Percentiles rank a stretch among this genome's conserved stretches.
Evolutionary conservation across 2,888 invertebrate genomes (phyloP).

Genomic region (Morinoia aosen): DNA sequence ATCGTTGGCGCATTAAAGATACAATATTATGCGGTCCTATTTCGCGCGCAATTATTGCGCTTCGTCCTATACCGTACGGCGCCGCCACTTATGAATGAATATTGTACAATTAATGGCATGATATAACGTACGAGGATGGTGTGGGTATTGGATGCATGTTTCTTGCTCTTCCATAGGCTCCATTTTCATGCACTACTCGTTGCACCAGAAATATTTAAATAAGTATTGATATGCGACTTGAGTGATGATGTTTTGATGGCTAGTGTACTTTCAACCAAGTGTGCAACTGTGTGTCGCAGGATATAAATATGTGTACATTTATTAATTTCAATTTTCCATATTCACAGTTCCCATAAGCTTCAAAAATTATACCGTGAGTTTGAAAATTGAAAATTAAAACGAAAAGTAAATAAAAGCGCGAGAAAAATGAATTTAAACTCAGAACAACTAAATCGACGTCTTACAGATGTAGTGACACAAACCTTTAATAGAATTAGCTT

Average conservation of each 20-base stretch:
- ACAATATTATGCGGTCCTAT: neutral
- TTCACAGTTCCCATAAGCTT: no score
- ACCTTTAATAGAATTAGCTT: neutral
- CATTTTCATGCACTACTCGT: neutral
- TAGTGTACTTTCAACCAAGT: no score
- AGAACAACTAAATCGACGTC: neutral
- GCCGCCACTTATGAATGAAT: neutral
- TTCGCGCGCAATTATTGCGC: neutral
- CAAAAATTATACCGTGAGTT: neutral
- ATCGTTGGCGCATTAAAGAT: neutral
- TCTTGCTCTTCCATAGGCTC: neutral
- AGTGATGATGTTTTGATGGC: no score
- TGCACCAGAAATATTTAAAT: neutral
- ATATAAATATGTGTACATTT: no score
- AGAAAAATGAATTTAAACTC: neutral
- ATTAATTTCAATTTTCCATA: no score
- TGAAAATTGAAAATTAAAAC: neutral
- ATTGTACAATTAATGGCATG: neutral
- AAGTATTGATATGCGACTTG: no score
- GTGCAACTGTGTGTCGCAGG: no score
- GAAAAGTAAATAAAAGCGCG: neutral
- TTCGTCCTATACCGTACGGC: neutral
- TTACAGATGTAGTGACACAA: neutral
- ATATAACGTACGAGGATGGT: neutral
- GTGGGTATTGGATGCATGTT: neutral